Percentiles rank a stretch among this genome's conserved stretches.
These are phyloP conservation scores for Mugil cephalus DNA, from an alignment of 2,113 vertebrate genomes.

Conservation along the genomic window DNA sequence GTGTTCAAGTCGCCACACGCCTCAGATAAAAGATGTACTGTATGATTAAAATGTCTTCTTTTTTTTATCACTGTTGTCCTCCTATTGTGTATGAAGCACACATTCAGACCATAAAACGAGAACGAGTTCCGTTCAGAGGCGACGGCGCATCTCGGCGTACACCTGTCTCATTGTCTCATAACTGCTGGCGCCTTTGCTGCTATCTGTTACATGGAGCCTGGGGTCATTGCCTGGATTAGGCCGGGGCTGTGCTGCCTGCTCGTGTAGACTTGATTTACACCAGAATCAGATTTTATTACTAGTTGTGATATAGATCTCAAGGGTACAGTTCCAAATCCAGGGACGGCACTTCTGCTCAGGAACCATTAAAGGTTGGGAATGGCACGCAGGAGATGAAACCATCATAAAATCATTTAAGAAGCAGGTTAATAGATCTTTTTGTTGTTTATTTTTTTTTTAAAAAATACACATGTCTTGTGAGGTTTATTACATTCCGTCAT, in stretches of 20 bases:
- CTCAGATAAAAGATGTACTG: slow-evolving; percentile 59
- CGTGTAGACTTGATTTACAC: slow-evolving; percentile 15
- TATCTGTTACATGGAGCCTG: slow-evolving; percentile 29
- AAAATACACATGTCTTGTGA: neutral
- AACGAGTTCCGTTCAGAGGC: neutral
- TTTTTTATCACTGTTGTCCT: slow-evolving; percentile 35
- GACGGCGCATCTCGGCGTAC: slow-evolving; percentile 5
- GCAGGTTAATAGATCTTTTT: neutral
- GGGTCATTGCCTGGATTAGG: slow-evolving; percentile 20
- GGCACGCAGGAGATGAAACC: neutral
- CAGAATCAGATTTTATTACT: slow-evolving; percentile 23
- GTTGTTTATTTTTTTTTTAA: too few species aligned
- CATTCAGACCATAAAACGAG: slow-evolving; percentile 3
- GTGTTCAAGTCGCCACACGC: slow-evolving; percentile 44
- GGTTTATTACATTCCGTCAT: neutral
- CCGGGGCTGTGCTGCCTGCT: neutral
- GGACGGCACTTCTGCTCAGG: neutral
- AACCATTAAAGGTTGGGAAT: slow-evolving; percentile 4
- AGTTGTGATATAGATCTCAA: neutral
- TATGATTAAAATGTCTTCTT: slow-evolving; percentile 70
- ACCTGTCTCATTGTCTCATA: slow-evolving; percentile 54
- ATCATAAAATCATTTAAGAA: slow-evolving; percentile 5
- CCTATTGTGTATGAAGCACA: neutral
- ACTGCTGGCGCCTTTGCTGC: slow-evolving; percentile 21
- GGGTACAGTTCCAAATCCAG: neutral